phyloP scores from a whole-genome alignment of 1,140 invertebrate species.

The Diplogasteroides magnus region DNA sequence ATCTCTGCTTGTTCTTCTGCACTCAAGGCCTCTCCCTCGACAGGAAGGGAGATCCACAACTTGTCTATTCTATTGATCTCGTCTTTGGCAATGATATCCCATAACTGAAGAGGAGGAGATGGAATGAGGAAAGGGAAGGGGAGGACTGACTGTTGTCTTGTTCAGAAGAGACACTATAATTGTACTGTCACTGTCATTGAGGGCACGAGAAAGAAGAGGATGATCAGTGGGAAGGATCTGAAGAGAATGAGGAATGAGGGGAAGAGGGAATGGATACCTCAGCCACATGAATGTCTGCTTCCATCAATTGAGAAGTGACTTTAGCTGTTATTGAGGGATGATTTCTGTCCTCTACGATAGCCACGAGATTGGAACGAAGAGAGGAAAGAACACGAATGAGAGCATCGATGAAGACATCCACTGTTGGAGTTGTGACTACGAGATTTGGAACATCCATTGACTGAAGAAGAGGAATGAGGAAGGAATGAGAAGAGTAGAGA shows the following conservation, averaged over 20 bases:
- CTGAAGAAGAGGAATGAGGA: not conserved
- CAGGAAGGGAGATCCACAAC: conserved; percentile 33
- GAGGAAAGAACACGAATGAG: conserved; percentile 34
- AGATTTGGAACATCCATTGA: conserved; percentile 30
- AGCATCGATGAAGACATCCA: conserved; percentile 39
- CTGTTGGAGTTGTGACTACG: conserved; percentile 42
- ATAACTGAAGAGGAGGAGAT: conserved; percentile 12
- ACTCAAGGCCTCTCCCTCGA: conserved; percentile 34
- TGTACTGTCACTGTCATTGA: conserved; percentile 36
- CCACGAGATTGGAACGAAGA: conserved; percentile 37
- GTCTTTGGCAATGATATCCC: conserved; percentile 9
- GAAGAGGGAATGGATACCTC: not conserved
- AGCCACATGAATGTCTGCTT: not conserved
- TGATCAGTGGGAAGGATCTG: conserved; percentile 40
- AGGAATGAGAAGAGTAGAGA: not conserved
- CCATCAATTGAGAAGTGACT: not conserved
- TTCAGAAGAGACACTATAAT: conserved; percentile 40
- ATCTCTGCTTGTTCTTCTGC: conserved; percentile 25
- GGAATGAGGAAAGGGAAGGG: conserved; percentile 2
- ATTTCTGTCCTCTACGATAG: conserved; percentile 37
- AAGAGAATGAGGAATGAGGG: not conserved
- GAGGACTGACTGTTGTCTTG: conserved; percentile 23
- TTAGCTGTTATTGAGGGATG: conserved; percentile 18
- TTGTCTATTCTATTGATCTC: conserved; percentile 28
- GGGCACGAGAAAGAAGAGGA: conserved; percentile 26